Evolutionary conservation across 2,888 invertebrate species (phyloP).

Genomic region (Tetramorium bicarinatum): DNA sequence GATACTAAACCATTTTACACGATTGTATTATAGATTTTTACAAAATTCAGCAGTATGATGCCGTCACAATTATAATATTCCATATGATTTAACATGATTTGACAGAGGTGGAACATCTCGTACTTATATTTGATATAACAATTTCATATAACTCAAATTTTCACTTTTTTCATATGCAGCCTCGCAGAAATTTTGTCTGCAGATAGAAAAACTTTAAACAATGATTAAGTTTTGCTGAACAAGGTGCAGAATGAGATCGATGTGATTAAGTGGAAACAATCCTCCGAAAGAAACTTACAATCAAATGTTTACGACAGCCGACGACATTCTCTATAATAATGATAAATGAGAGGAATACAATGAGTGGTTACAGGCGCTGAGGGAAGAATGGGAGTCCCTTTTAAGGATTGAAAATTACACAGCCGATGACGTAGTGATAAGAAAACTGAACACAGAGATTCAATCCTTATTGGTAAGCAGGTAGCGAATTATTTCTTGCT

Average conservation of each 20-base stretch:
- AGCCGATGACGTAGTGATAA: constrained; percentile 87
- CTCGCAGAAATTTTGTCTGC: constrained; percentile 81
- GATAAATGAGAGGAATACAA: constrained; percentile 85
- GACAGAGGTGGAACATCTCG: background rate
- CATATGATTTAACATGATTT: constrained; percentile 4
- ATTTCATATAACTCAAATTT: constrained; percentile 23
- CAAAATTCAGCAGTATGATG: background rate
- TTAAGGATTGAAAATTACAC: constrained; percentile 86
- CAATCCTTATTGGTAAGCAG: constrained; percentile 86
- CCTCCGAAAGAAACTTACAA: constrained; percentile 56
- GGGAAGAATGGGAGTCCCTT: constrained; percentile 87
- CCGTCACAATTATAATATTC: background rate
- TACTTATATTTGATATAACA: constrained; percentile 12
- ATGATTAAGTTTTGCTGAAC: constrained; percentile 81
- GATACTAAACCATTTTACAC: background rate
- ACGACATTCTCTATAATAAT: constrained; percentile 66
- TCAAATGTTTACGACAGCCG: constrained; percentile 68
- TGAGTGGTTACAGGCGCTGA: constrained; percentile 86
- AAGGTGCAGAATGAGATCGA: constrained; percentile 83
- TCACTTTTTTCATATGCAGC: constrained; percentile 66
- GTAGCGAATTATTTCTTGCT: constrained; percentile 56
- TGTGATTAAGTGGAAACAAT: constrained; percentile 78
- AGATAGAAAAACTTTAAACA: constrained; percentile 81
- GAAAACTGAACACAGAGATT: constrained; percentile 88
- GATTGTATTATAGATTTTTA: background rate